Base-by-base conservation (phyloP, 2,113 vertebrate genomes). In the Neodon shergylaensis region DNA sequence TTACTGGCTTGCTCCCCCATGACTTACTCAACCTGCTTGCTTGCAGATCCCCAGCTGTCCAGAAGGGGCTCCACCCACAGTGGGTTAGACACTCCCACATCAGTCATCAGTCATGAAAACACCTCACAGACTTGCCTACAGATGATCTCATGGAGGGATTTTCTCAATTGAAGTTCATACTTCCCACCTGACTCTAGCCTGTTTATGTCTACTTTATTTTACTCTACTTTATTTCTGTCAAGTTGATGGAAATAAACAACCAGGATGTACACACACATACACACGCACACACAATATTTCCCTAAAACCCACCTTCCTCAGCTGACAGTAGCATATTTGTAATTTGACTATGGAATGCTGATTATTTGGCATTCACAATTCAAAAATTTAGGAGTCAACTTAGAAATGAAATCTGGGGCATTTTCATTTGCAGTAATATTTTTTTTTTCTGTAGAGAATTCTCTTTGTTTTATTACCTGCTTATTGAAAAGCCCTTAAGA, bases 401-500 rank as follows among this genome's bases (percentile, higher is more conserved):
- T 73, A 68, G 54, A 91, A 89, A 86, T 39, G n/a, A n/a, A 93
- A 97, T 87, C 24, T 13, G 89, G 14, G 9, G 26, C 58, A 88
- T 93, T 49, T 36, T 21, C 13, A 26, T 92, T 89, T 94, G 31
- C 42, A 85, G 47, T 26, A 82, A 5, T 36, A 86, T 84, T 91
- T n/a, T 66, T 87, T 44, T 47, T 87, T 24, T 39, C 54, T 42
- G 12, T 63, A 78, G 85, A 78, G 1, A 19, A 58, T 58, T 83
- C 8, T 81, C 2, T 65, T 81, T 49, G 74, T 92, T 95, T 87
- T 92, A 85, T 73, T 61, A n/a, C 28, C 68, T 92, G n/a, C 24
- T 91, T 94, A 91, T 52, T 47, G 49, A 82, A 47, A 96, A 92
- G 66, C 21, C 14, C 68, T 96, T 73, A 83, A 93, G 54, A 44